Conservation (phyloP, 2,113 vertebrate genomes). For the Pelmatolapia mariae region DNA sequence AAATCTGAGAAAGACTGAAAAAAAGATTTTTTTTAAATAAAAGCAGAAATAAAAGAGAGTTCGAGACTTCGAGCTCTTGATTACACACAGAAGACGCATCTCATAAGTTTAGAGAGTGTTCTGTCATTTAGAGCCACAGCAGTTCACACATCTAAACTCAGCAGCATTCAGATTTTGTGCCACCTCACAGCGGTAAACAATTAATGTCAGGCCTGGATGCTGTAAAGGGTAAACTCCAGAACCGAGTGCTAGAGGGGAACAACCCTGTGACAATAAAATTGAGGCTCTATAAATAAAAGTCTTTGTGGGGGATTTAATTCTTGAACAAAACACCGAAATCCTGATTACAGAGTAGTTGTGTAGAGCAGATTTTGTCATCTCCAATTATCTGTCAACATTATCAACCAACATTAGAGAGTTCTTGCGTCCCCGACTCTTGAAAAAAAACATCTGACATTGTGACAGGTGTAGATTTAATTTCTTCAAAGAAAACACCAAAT, state of each 20-base stretch:
- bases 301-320: background rate
- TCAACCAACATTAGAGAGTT: background rate
- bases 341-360: background rate
- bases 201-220: background rate
- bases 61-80: fast-evolving
- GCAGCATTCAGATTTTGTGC: background rate
- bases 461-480: background rate
- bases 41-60: background rate
- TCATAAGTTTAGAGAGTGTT: background rate
- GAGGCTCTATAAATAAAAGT: background rate
- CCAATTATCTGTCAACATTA: background rate
- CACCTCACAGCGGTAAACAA: background rate
- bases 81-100: background rate
- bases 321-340: background rate
- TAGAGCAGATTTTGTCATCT: background rate
- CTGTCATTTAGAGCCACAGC: background rate
- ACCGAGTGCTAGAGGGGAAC: background rate
- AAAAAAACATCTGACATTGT: background rate
- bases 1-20: background rate
- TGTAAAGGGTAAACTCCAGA: background rate
- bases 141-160: background rate
- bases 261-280: background rate
- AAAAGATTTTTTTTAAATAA: background rate
- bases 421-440: background rate
- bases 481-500: background rate